Evolutionary conservation across 2,113 vertebrate genomes (phyloP), one percentile per base, ranked within the genome.

Genomic region (Caloenas nicobarica): DNA sequence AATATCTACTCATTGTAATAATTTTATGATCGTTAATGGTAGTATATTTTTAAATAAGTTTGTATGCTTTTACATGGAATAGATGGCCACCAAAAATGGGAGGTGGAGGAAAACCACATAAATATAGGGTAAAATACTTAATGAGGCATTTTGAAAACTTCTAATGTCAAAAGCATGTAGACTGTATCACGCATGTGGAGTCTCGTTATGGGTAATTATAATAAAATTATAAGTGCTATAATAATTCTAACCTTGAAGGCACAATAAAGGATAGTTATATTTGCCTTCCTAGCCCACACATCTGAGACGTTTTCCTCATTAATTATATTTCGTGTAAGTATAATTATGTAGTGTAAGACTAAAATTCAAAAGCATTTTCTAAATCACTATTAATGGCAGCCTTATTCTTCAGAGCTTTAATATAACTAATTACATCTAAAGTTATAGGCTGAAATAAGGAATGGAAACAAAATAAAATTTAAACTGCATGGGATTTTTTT

Each of bases 171-270:
- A 98, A 97, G 94, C 98, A 97, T 98, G 98, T 98, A 98, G 94
- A 96, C 97, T 98, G 94, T 97, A 98, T 97, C 97, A 97, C 81
- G 96, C 97, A 98, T 98, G 98, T 96, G 97, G 97, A 98, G 98
- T 96, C 98, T 98, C 98, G 99, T 99, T 99, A 98, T 97, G 95
- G 97, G 97, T 98, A 97, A 99, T 98, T 98, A 98, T 98, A 98
- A 98, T 98, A 98, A 98, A 98, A 98, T 97, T 97, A 96, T 97
- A 98, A 98, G 97, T 95, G 92, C 97, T 95, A 93, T 97, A 98
- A 98, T 97, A 97, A 98, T 97, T 98, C 97, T 98, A 98, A 98
- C 98, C 98, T 99, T 98, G 98, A 97, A 97, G 97, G 97, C 97
- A 96, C 96, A 97, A 95, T 97, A 97, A 98, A 97, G 96, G 97